Base-by-base conservation (phyloP, 2,113 vertebrate species). In the Centropristis striata region DNA sequence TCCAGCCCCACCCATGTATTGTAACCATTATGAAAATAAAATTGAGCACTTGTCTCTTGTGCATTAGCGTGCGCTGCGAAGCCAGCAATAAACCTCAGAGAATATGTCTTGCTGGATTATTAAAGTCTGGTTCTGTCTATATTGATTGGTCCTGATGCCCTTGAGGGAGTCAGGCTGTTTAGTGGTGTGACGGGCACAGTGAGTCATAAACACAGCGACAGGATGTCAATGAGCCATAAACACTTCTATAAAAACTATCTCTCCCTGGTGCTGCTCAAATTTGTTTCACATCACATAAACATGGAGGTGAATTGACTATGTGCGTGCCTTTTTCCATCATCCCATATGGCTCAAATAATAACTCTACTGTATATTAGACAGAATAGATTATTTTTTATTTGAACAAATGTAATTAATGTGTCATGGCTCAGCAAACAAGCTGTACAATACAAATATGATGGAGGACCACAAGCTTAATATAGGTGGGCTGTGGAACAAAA, bases 211-310 rank as follows among this genome's bases (percentile, higher is more conserved):
- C 82, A 86, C 69, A 75, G 78, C 27, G 89, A 92, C 92, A 92
- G 88, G 86, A 90, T 76, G 91, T 93, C 90, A 92, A 92, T 94
- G 90, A 92, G 86, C 84, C 86, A 91, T 93, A 93, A 94, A 94
- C 85, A 87, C 81, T 78, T 86, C 77, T 68, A 89, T 92, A 90
- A 92, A 89, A 92, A 90, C 78, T 60, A 64, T 90, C 81, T 90
- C 79, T 86, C 81, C 78, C 81, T 32, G 23, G 53, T 76, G 82
- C 81, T 72, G 80, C 78, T 50, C 65, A 85, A 90, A 91, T 90
- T 84, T 86, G 79, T 88, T 85, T 90, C 72, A 77, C 85, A 86
- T 86, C 84, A 78, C 79, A 85, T 89, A 86, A 87, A 90, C 66
- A 80, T 53, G 25, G 60, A 86, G 85, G 72, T 77, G 83, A 90